Percentiles rank a stretch among this genome's conserved stretches.
Conservation (phyloP, 1,140 invertebrate genomes). For the Calliphora vicina region DNA sequence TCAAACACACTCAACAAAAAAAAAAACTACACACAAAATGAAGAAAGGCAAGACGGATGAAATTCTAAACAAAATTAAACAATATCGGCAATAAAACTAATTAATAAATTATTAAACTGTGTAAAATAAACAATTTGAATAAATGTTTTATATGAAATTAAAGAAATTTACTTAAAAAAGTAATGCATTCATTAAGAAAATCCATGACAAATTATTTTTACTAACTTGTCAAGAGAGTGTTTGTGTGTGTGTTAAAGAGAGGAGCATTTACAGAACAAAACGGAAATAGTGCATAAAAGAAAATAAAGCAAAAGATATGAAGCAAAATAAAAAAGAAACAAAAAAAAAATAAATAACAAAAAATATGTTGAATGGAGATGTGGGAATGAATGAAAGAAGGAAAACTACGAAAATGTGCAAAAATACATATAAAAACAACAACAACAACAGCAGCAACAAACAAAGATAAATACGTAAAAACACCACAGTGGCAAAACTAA, state of each 20-base stretch:
- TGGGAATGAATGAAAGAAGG: background rate
- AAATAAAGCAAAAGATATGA: background rate
- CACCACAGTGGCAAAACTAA: background rate
- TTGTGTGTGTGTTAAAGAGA: background rate
- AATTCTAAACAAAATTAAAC: background rate
- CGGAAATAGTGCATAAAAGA: constrained; percentile 8
- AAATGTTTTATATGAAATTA: background rate
- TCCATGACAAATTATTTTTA: background rate
- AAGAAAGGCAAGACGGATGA: background rate
- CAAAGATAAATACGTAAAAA: background rate
- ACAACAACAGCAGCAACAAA: background rate
- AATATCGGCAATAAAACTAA: background rate
- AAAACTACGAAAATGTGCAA: constrained; percentile 7
- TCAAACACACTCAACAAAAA: background rate
- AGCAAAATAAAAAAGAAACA: background rate
- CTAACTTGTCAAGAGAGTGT: background rate
- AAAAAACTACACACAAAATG: background rate
- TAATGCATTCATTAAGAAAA: background rate
- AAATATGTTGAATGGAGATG: background rate
- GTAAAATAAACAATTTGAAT: background rate
- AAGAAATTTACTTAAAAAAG: background rate
- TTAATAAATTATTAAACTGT: background rate
- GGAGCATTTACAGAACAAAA: background rate
- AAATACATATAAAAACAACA: background rate
- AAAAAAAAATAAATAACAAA: constrained; percentile 1